These are phyloP conservation scores for Pemphredon lugubris DNA, from an alignment of 2,888 invertebrate species.

Conservation along the genomic window DNA sequence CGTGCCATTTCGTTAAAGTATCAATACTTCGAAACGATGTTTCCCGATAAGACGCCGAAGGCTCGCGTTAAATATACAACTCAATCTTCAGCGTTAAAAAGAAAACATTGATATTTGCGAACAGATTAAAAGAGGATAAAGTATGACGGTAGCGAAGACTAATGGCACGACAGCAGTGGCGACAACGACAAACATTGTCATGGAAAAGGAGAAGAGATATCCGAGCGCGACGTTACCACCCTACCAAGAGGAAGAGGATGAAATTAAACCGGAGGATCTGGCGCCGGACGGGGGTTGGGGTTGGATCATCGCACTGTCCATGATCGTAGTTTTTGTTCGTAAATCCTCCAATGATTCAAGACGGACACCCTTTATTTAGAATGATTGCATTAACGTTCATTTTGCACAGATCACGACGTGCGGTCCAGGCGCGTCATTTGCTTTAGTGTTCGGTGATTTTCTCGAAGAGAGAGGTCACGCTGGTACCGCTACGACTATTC, in stretches of 20 bases:
- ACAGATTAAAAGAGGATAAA: too few species aligned
- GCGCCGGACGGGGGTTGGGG: conserved; percentile 95
- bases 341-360: neutral
- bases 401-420: conserved; percentile 85
- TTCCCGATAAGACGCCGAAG: too few species aligned
- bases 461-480: conserved; percentile 85
- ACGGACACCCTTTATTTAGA: neutral
- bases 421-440: conserved; percentile 87
- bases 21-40: too few species aligned
- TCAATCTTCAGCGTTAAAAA: too few species aligned
- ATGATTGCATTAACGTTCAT: neutral
- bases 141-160: conserved; percentile 49
- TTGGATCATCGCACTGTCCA: conserved; percentile 92
- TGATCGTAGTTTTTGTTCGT: conserved; percentile 85
- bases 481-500: conserved; percentile 87
- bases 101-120: too few species aligned
- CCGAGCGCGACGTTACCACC: conserved; percentile 3
- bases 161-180: conserved; percentile 35
- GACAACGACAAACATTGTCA: conserved; percentile 6
- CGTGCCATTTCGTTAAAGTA: too few species aligned
- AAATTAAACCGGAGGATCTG: conserved; percentile 79
- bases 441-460: conserved; percentile 87
- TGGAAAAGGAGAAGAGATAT: conserved; percentile 32
- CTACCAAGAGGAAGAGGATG: conserved; percentile 4
- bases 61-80: too few species aligned